Base-by-base conservation (phyloP, 2,797 vertebrate species). In the Thalassophryne amazonica region DNA sequence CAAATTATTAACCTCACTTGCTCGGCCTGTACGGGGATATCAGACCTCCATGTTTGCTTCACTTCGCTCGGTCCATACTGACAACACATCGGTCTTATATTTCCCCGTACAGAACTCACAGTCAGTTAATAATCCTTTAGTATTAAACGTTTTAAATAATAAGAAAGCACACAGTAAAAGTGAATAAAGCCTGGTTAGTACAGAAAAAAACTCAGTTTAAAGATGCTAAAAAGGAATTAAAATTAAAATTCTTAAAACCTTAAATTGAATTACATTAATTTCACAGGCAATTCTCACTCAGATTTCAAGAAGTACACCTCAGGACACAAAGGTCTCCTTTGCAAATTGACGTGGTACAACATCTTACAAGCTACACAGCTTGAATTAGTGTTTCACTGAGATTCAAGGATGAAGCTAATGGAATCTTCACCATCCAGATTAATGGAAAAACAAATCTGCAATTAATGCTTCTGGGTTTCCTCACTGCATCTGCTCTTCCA, bases 321-420 rank as follows among this genome's bases (percentile, higher is more conserved):
- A 76, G 64, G 77, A 87, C 73, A 80, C 58, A 69, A 73, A 65
- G 41, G 59, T 76, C 55, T 73, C 73, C 52, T n/a, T 66, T 79
- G 56, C 48, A 66, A 64, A 70, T 39, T 58, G 29, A 25, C 52
- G 56, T 50, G 47, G 58, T 37, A 50, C 56, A 49, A 68, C 53
- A 41, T 52, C 55, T 58, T 53, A 35, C 38, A n/a, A n/a, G n/a
- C 47, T 42, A 34, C 46, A 63, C 14, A 17, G 56, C 45, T 42
- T 50, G 55, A 70, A 47, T 76, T 48, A 48, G 22, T 36, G 50
- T 69, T 67, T 52, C 61, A 50, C 39, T 66, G 23, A 42, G 38
- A 64, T 67, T 76, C 77, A 80, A 80, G 60, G 70, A 56, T 55
- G 60, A 57, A 47, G 43, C 37, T 48, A 66, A 74, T 63, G 46